phyloP scores from a whole-genome alignment of 2,113 vertebrate species.

The Rhinopomastus cyanomelas region DNA sequence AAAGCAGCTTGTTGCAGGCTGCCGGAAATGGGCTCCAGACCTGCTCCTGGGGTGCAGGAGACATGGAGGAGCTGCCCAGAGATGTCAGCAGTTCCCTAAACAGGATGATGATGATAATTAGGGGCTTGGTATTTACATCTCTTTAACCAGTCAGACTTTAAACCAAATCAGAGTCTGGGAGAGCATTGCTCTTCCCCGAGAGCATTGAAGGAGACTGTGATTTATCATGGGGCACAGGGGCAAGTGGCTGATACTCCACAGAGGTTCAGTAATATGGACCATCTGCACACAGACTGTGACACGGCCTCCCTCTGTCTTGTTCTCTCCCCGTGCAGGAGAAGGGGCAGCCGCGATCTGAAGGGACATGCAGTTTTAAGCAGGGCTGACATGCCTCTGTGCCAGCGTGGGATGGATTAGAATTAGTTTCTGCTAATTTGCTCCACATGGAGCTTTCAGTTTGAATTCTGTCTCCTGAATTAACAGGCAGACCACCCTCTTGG shows the following conservation, averaged over 20 bases:
- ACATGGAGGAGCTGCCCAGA: constrained; percentile 61
- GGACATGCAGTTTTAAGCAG: neutral
- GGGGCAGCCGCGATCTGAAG: constrained; percentile 26
- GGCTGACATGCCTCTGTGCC: constrained; percentile 14
- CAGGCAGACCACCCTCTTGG: constrained; percentile 45
- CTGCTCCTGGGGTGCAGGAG: constrained; percentile 59
- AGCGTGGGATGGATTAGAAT: constrained; percentile 40
- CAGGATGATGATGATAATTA: constrained; percentile 53
- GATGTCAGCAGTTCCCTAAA: constrained; percentile 49
- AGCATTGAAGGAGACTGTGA: constrained; percentile 43
- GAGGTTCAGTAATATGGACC: constrained; percentile 65
- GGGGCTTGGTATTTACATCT: constrained; percentile 17
- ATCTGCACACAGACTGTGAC: constrained; percentile 20
- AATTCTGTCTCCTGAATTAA: constrained; percentile 45
- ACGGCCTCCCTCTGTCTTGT: neutral
- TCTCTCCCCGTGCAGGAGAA: neutral
- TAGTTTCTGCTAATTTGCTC: constrained; percentile 68
- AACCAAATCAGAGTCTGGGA: neutral
- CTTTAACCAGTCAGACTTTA: neutral
- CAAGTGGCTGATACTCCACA: constrained; percentile 52
- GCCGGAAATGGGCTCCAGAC: constrained; percentile 73
- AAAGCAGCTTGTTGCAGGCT: constrained; percentile 50
- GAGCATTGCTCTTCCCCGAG: neutral
- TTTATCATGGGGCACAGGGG: constrained; percentile 63
- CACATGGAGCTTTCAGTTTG: constrained; percentile 63